Evolutionary conservation across 92 coral and sea anemone species (phyloP), one percentile per base, ranked within the genome.

Genomic region (Hydrozoanthus gracilis): DNA sequence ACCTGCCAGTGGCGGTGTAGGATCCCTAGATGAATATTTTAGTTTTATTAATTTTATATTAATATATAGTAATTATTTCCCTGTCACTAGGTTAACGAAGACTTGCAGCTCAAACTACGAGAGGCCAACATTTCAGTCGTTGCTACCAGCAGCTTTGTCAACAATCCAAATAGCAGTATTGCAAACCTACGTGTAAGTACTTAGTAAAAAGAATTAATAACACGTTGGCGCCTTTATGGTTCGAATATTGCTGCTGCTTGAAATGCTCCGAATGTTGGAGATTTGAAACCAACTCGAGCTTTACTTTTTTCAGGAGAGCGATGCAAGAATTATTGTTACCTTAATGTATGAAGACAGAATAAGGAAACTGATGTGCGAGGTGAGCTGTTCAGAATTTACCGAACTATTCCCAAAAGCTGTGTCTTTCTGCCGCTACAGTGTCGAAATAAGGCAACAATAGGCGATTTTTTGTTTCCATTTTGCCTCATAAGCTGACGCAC

Each of bases 311-410:
- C 65, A 95, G 98, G 85, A 83, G 45, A 88, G 87, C 69, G 89
- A 91, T 56, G 95, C 91, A 14, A 83, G 98, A 65, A 91, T 95
- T 13, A 66, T 95, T 55, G 67, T 95, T 68, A 68, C 91, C 27
- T 78, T 88, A 58, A 85, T 84, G 92, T 94, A 90, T 68, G 98
- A 94, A 72, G 90, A 78, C 17, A 89, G 78, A 78, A 92, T 93
- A 35, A 86, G 93, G 51, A 80, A 84, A 55, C 72, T 92, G 35
- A 83, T 94, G 87, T 94, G 98, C 47, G 84, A 93, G 61, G 98
- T 94, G 75, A 88, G 89, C 64, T 44, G 73, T 61, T 51, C 13
- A 50, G 56, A 35, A 44, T 10, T 46, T 49, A 54, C 35, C 8
- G 51, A 79, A 27, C 39, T 27, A 27, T 0, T 27, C 39, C 39